Evolutionary conservation across 1,140 invertebrate genomes (phyloP).

Genomic region (Eueides isabella): DNA sequence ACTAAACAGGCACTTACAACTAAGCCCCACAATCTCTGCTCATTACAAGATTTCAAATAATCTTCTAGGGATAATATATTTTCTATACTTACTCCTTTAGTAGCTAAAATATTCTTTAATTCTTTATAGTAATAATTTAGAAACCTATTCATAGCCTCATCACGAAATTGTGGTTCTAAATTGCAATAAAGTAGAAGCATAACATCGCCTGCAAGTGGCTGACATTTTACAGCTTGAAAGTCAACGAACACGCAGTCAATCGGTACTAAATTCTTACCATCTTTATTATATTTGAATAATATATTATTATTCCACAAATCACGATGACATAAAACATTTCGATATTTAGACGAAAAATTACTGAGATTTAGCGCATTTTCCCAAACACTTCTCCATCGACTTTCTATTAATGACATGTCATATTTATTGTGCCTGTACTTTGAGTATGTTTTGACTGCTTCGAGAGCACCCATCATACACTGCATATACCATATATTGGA

Average conservation of each 20-base stretch:
- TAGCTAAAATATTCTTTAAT: constrained; percentile 64
- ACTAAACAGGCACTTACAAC: constrained; percentile 62
- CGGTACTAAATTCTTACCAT: constrained; percentile 46
- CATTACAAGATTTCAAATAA: constrained; percentile 70
- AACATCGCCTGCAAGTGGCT: constrained; percentile 83
- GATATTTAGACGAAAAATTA: constrained; percentile 47
- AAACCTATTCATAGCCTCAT: constrained; percentile 70
- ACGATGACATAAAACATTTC: constrained; percentile 84
- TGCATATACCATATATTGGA: constrained; percentile 59
- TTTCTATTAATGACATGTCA: constrained; percentile 50
- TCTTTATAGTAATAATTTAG: constrained; percentile 79
- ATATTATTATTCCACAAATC: constrained; percentile 86
- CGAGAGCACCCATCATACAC: constrained; percentile 62
- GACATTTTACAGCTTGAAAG: constrained; percentile 83
- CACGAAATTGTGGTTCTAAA: constrained; percentile 61
- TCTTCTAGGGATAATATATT: constrained; percentile 62
- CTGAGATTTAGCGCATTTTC: constrained; percentile 50
- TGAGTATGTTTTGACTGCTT: constrained; percentile 59
- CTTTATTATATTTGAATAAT: constrained; percentile 82
- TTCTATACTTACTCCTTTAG: constrained; percentile 62
- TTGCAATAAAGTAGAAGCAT: constrained; percentile 70
- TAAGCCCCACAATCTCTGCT: constrained; percentile 63
- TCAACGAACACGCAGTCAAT: constrained; percentile 83
- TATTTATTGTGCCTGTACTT: constrained; percentile 50
- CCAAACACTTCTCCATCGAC: constrained; percentile 61